Evolutionary conservation across 1,140 invertebrate genomes (phyloP), one percentile per base, ranked within the genome.

Genomic region (Pectinophora gossypiella): DNA sequence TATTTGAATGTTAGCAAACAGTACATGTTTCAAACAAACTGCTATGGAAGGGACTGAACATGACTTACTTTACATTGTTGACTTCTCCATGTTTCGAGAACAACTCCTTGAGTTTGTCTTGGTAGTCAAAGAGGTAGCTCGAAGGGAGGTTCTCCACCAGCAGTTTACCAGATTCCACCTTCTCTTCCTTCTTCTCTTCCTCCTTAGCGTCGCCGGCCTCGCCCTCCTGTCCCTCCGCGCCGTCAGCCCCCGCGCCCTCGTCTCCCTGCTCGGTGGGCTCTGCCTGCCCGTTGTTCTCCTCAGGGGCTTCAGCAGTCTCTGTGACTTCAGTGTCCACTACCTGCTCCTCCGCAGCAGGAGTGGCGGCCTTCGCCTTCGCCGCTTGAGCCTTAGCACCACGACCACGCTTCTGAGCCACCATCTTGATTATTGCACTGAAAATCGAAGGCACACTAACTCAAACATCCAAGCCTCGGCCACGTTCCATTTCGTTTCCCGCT

Each of bases 1-100:
- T 83, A 85, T 86, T 85, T 86, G 83, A 86, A 87, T 87, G 81
- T 85, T 82, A 75, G 64, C 67, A 73, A 75, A 64, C n/a, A n/a
- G 16, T 40, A 40, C 61, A 62, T 20, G 43, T 53, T 47, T 55
- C 60, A 72, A 59, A 59, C 16, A 57, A 59, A 59, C 21, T 53
- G 19, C 50, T 56, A 46, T 19, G 42, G 20, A 15, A 35, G 21
- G 36, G 27, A 52, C 52, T 27, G 19, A 32, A 22, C 12, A 18
- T 4, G 2, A 81, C 84, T 87, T 51, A 87, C 85, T 86, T 87
- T 43, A 87, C 76, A 21, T 54, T 68, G 56, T 59, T 60, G 51
- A 87, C 62, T 76, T 87, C 85, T 55, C 85, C 85, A 46, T 87
- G 66, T 56, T 87, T 86, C 40, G 79, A 79, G 73, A 87, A 87